Evolutionary conservation across 2,797 vertebrate species (phyloP).

Genomic region (Megaceryle alcyon): DNA sequence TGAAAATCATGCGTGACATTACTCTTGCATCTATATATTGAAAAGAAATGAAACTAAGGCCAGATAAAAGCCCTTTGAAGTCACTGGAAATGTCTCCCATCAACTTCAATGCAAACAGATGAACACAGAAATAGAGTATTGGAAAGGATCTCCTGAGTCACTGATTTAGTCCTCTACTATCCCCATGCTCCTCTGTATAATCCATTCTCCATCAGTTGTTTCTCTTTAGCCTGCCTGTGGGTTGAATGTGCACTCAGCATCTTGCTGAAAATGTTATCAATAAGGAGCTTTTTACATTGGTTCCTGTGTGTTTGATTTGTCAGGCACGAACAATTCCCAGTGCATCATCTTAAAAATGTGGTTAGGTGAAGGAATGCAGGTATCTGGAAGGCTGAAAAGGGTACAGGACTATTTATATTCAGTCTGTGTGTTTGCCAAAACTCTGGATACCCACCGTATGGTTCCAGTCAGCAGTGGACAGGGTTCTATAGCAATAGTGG

Average conservation of each 20-base stretch:
- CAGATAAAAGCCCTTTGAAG: conserved; percentile 13
- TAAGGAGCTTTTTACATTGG: neutral
- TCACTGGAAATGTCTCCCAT: conserved; percentile 4
- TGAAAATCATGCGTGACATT: conserved; percentile 54
- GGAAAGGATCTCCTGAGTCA: conserved; percentile 30
- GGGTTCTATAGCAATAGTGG: neutral
- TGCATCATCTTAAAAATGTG: neutral
- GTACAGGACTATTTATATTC: neutral
- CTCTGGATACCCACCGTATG: neutral
- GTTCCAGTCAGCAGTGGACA: neutral
- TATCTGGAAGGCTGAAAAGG: neutral
- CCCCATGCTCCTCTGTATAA: neutral
- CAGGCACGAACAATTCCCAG: neutral
- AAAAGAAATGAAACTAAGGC: conserved; percentile 43
- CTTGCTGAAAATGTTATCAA: neutral
- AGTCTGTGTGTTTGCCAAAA: neutral
- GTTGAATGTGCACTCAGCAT: neutral
- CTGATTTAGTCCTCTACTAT: conserved; percentile 15
- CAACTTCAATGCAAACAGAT: neutral
- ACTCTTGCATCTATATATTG: conserved; percentile 25
- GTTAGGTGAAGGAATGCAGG: neutral
- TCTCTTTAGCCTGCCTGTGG: neutral
- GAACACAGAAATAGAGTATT: neutral
- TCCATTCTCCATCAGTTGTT: neutral
- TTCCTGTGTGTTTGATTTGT: neutral